Percentiles rank a stretch among this genome's conserved stretches.
Conservation (phyloP, 2,888 invertebrate genomes). For the Acanthococcus lagerstroemiae region DNA sequence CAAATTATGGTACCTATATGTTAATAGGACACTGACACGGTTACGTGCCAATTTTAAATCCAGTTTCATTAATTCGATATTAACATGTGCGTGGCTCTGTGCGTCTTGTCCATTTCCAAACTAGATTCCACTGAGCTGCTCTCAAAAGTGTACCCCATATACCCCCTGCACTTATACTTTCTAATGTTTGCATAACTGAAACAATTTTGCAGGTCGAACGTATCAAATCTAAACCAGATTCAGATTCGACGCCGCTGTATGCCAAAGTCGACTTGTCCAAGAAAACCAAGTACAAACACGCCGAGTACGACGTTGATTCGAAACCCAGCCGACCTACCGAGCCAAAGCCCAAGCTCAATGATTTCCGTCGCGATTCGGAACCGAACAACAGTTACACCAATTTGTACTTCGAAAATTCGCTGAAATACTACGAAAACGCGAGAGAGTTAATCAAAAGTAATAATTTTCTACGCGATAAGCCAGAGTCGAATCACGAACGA, state of each 20-base stretch:
- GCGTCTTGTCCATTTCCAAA: too few species aligned
- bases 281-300: conserved; percentile 42
- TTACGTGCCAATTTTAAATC: too few species aligned
- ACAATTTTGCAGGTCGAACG: not conserved
- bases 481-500: not conserved
- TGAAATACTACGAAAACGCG: conserved; percentile 68
- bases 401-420: conserved; percentile 62
- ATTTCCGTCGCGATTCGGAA: conserved; percentile 40
- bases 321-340: not conserved
- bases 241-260: conserved; percentile 47
- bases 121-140: too few species aligned
- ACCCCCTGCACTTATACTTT: too few species aligned
- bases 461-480: not conserved
- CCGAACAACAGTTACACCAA: conserved; percentile 48
- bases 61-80: too few species aligned
- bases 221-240: not conserved
- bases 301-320: not conserved
- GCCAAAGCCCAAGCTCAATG: not conserved
- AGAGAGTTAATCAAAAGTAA: conserved; percentile 44
- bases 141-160: too few species aligned
- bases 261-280: conserved; percentile 60
- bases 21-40: too few species aligned
- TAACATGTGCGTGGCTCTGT: too few species aligned
- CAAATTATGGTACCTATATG: too few species aligned
- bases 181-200: too few species aligned